Evolutionary conservation across 2,113 vertebrate species (phyloP), one percentile per base, ranked within the genome.

Genomic region (Hydrochoerus hydrochaeris): DNA sequence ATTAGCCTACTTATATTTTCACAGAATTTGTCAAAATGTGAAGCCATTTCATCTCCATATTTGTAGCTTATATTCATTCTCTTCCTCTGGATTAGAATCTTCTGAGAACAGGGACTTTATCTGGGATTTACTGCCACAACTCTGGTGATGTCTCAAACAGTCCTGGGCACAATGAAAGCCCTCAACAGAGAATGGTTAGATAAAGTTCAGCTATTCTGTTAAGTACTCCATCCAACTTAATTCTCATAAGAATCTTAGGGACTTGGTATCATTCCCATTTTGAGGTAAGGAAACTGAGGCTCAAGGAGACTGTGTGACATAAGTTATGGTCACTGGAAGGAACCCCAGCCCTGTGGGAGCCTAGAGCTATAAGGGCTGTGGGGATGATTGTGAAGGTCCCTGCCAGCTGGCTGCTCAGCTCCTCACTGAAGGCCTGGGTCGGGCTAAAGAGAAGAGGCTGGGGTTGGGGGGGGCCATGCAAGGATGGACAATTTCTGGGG

Each of bases 221-320:
- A 71, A 86, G 26, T 60, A 58, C 52, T 83, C 73, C 30, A 63
- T 62, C 62, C 89, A 92, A 75, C 11, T 87, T 83, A 83, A 78
- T 90, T 91, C 77, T 96, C 73, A 85, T 13, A 78, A 86, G 86
- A 89, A 84, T 83, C 75, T 87, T 80, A 81, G 83, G 87, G 83
- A 96, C 63, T 91, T 85, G 62, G 3, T 82, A 82, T 19, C 81
- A 32, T 77, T 60, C 78, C 19, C 83, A 85, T 78, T 14, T 92
- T 60, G 85, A 95, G 57, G 41, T 49, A 65, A 94, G 38, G 89
- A 96, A 94, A 94, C 54, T 22, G 46, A 95, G 77, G 81, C 44
- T 73, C 11, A 80, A 67, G 46, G 63, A 94, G 54, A 88, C 28
- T 75, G 58, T 78, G 49, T 77, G 65, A 81, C 49, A 0, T 63